Percentiles rank a stretch among this genome's conserved stretches.
These are phyloP conservation scores for Heliconius aoede DNA, from an alignment of 2,888 invertebrate species.

Conservation along the genomic window DNA sequence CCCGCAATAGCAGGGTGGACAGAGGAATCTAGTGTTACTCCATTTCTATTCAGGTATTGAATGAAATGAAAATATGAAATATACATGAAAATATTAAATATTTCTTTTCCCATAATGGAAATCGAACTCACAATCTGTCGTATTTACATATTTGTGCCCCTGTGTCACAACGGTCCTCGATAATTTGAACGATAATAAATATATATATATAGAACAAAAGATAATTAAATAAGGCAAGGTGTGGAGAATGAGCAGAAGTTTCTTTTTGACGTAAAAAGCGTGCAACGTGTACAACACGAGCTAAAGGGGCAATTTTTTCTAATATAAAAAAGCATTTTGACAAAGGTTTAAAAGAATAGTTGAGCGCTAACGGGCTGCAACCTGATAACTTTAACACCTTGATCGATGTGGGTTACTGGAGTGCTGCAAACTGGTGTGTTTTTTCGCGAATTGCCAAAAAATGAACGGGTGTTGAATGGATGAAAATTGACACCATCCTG, in stretches of 20 bases:
- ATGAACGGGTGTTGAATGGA: slow-evolving; percentile 66
- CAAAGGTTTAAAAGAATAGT: slow-evolving; percentile 66
- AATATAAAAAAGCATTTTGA: slow-evolving; percentile 63
- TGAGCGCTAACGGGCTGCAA: slow-evolving; percentile 77
- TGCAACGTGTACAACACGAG: slow-evolving; percentile 54
- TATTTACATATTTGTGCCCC: no score
- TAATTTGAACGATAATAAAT: background rate
- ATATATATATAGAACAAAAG: slow-evolving; percentile 6
- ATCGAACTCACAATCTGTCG: no score
- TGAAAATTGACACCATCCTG: slow-evolving; percentile 76
- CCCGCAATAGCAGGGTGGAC: no score
- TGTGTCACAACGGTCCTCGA: no score
- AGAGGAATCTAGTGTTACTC: no score
- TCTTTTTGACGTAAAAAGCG: slow-evolving; percentile 36
- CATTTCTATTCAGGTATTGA: no score
- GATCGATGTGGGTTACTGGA: slow-evolving; percentile 81
- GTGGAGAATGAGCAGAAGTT: slow-evolving; percentile 40
- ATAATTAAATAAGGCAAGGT: slow-evolving; percentile 45
- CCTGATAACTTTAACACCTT: slow-evolving; percentile 80
- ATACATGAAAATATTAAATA: background rate
- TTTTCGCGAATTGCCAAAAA: slow-evolving; percentile 71
- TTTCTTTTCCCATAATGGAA: no score
- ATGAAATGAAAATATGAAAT: no score
- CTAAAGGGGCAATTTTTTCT: slow-evolving; percentile 62
- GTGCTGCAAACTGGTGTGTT: slow-evolving; percentile 61